Evolutionary conservation across 1,140 invertebrate species (phyloP).

Genomic region (Zaprionus lachaisei): DNA sequence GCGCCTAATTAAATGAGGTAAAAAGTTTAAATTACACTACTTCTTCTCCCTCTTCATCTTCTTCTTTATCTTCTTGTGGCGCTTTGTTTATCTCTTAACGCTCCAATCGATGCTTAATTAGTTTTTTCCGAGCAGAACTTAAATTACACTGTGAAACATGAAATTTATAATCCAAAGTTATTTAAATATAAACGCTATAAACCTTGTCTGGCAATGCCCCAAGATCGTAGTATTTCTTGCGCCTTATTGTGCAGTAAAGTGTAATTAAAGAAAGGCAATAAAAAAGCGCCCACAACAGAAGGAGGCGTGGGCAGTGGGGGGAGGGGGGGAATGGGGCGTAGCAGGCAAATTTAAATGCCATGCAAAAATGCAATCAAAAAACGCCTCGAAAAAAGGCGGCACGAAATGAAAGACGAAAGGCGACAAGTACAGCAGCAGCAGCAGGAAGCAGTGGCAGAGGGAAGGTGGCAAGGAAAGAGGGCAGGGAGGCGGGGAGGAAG

Average conservation of each 20-base stretch:
- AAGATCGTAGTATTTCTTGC: background rate
- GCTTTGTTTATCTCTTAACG: slow-evolving; percentile 27
- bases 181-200: background rate
- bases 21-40: slow-evolving; percentile 52
- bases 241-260: background rate
- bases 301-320: slow-evolving; percentile 12
- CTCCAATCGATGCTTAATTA: slow-evolving; percentile 44
- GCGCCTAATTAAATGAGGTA: slow-evolving; percentile 52
- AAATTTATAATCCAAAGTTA: background rate
- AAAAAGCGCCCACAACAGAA: slow-evolving; percentile 25
- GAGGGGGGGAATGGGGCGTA: slow-evolving; percentile 9
- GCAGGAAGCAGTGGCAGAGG: background rate
- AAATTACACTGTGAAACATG: slow-evolving; percentile 26
- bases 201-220: background rate
- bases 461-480: background rate
- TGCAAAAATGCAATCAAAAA: slow-evolving; percentile 67
- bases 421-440: slow-evolving; percentile 7
- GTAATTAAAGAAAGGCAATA: slow-evolving; percentile 51
- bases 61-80: background rate
- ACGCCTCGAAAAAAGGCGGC: slow-evolving; percentile 45
- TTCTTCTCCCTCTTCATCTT: background rate
- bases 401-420: slow-evolving; percentile 45
- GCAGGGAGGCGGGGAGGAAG: too few relatives aligned
- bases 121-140: slow-evolving; percentile 12
- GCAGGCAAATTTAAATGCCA: slow-evolving; percentile 35